Conservation (phyloP, 2,113 vertebrate species). For the Terrapene triunguis region DNA sequence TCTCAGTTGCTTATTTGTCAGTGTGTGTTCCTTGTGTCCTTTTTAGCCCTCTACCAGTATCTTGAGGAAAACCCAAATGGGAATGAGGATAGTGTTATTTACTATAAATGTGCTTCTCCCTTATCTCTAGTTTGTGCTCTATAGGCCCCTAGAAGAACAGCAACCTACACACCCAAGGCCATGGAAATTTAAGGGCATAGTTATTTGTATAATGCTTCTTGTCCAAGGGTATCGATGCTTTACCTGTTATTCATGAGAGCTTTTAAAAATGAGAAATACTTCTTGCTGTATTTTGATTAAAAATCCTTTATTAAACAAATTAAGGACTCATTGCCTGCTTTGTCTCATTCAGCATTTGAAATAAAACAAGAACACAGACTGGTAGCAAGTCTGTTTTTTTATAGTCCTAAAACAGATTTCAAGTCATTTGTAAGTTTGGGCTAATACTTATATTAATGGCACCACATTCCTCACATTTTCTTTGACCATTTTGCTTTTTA, state of each 20-base stretch:
- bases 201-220: neutral
- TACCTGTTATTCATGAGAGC: neutral
- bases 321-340: neutral
- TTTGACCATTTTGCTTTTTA: neutral
- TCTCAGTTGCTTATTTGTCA: neutral
- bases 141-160: neutral
- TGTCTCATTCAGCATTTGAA: constrained; percentile 15
- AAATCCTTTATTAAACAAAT: constrained; percentile 30
- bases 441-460: neutral
- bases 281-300: neutral
- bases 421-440: neutral
- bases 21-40: neutral
- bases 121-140: neutral
- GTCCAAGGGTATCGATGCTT: neutral
- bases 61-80: neutral
- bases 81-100: neutral
- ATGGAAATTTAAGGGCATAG: neutral
- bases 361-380: neutral
- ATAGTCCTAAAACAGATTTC: constrained; percentile 2
- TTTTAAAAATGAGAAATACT: neutral
- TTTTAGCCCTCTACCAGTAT: neutral
- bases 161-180: neutral
- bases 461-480: neutral
- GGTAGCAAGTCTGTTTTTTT: neutral
- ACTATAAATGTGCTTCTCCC: neutral